Conservation (phyloP, 2,888 invertebrate species). For the Cerastoderma edule region DNA sequence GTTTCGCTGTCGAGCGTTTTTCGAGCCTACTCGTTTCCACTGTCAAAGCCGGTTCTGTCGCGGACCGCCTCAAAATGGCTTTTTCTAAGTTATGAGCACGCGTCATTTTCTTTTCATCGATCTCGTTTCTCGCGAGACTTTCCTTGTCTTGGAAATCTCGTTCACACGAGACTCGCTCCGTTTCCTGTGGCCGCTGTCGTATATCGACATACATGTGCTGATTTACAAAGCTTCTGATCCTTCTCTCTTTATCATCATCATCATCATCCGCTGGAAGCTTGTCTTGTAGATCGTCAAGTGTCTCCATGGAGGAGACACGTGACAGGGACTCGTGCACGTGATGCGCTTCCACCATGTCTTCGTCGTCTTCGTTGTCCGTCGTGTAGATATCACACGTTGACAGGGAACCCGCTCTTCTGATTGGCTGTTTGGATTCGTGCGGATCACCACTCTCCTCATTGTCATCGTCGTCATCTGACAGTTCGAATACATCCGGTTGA, state of each 20-base stretch:
- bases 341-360: conserved; percentile 54
- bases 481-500: conserved; percentile 54
- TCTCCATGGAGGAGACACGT: conserved; percentile 43
- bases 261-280: conserved; percentile 6
- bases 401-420: neutral
- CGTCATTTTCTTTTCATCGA: conserved; percentile 31
- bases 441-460: conserved; percentile 6
- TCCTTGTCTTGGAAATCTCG: conserved; percentile 2
- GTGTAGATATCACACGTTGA: conserved; percentile 22
- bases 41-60: conserved; percentile 33
- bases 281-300: conserved; percentile 15
- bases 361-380: conserved; percentile 47
- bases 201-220: conserved; percentile 53
- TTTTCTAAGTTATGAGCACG: conserved; percentile 41
- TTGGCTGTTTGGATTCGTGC: neutral
- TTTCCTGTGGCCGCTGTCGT: neutral
- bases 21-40: conserved; percentile 31
- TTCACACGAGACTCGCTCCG: conserved; percentile 2
- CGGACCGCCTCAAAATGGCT: conserved; percentile 43
- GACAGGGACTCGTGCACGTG: conserved; percentile 59
- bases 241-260: conserved; percentile 17
- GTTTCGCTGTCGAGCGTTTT: conserved; percentile 35
- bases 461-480: conserved; percentile 51
- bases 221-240: conserved; percentile 44
- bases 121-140: neutral